Percentiles rank a stretch among this genome's conserved stretches.
phyloP scores from a whole-genome alignment of 1,140 invertebrate genomes.

The Neodiprion pinetum region DNA sequence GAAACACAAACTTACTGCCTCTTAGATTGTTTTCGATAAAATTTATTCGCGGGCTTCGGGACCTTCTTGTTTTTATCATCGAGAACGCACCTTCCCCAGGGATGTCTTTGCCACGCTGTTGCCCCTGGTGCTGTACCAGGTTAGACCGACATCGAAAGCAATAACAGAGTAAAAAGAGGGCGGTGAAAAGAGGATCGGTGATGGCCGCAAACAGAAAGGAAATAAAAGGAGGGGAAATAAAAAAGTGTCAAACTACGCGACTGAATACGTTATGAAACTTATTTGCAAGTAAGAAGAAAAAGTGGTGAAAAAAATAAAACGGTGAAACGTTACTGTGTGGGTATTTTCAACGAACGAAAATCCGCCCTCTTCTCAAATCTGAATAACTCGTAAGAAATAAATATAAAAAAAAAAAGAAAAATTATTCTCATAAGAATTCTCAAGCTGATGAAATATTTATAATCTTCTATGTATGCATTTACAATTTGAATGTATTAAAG shows the following conservation, averaged over 20 bases:
- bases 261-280: neutral
- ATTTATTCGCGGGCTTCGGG: neutral
- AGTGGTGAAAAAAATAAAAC: too few species aligned
- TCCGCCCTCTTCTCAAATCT: too few species aligned
- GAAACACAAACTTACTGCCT: neutral
- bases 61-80: neutral
- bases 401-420: too few species aligned
- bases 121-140: neutral
- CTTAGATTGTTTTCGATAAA: neutral
- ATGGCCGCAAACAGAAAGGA: neutral
- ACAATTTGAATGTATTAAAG: too few species aligned
- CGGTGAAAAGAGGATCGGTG: neutral
- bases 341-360: too few species aligned
- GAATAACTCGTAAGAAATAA: too few species aligned
- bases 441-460: too few species aligned
- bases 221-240: neutral
- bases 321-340: too few species aligned
- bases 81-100: neutral
- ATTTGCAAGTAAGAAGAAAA: neutral
- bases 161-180: neutral
- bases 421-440: too few species aligned
- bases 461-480: too few species aligned
- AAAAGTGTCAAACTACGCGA: neutral
- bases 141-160: neutral
- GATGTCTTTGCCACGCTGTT: neutral